These are phyloP conservation scores for Acanthurus leucopareius DNA, from an alignment of 2,797 vertebrate genomes.

Conservation along the genomic window DNA sequence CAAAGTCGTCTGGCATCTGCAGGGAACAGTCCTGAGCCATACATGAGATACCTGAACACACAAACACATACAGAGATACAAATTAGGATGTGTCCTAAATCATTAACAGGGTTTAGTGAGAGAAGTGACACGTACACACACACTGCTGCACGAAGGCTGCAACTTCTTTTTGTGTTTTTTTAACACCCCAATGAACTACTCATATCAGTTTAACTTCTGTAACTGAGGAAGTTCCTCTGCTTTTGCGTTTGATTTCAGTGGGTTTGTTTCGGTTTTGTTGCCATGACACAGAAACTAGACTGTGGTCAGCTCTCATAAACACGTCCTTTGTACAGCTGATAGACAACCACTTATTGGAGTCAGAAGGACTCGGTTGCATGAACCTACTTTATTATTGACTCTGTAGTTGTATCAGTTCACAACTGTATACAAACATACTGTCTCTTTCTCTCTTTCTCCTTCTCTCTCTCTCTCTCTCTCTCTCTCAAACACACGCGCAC, in stretches of 20 bases:
- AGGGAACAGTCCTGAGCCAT: slow-evolving; percentile 99
- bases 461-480: no score
- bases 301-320: slow-evolving; percentile 24
- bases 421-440: not conserved
- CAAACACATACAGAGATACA: slow-evolving; percentile 1
- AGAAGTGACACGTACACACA: slow-evolving; percentile 2
- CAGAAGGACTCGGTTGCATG: slow-evolving; percentile 5
- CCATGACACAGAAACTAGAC: slow-evolving; percentile 44
- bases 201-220: not conserved
- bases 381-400: slow-evolving; percentile 30
- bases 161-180: not conserved
- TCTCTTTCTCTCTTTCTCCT: no score
- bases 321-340: slow-evolving; percentile 40
- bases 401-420: slow-evolving; percentile 14
- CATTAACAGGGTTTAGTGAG: not conserved
- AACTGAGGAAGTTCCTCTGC: not conserved
- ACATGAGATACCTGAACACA: slow-evolving; percentile 92
- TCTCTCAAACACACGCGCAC: no score
- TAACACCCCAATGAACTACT: not conserved
- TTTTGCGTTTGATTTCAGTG: slow-evolving; percentile 5
- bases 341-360: slow-evolving; percentile 39
- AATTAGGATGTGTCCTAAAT: not conserved
- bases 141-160: not conserved
- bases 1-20: slow-evolving; percentile 96
- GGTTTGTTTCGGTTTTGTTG: slow-evolving; percentile 35